Evolutionary conservation across 2,113 vertebrate species (phyloP), one percentile per base, ranked within the genome.

Genomic region (Pavo muticus): DNA sequence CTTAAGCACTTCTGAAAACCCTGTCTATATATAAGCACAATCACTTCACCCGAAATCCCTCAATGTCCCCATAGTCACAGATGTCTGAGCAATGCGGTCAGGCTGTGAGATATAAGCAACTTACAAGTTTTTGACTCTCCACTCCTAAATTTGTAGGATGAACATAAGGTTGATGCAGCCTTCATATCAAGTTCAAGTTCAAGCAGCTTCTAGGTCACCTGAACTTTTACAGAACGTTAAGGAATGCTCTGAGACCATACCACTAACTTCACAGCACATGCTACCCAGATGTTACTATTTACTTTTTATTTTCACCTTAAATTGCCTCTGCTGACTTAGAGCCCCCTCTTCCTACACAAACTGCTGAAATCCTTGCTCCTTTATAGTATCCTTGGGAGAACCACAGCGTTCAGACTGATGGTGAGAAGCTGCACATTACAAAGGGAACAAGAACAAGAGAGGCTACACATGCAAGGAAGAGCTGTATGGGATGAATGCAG

Each of bases 1-100:
- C 23, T 39, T 52, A 7, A 63, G 13, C 18, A 54, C 39, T 88
- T 76, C 72, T 48, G 78, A 78, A 96, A 95, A 91, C 45, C 10
- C 45, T 90, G 8, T 29, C 63, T 57, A 54, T 37, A 91, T 87
- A 91, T 68, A 89, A 76, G 11, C 48, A 44, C 18, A 40, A 27
- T 76, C 44, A 25, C 48, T 69, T 80, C 74, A 77, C 25, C 6
- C 57, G 18, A 67, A 84, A 69, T 78, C 47, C 40, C 23, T 89
- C 18, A 68, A 4, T 35, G 37, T 14, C 27, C 24, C 11, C 24
- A 32, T 42, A 30, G 17, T 19, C 2, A 67, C 37, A 87, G 15
- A 39, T 3, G 14, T 30, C 48, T 30, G 37, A 85, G 25, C 10
- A 52, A 39, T 27, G 12, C 60, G 3, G 27, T 21, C 44, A 10